These are phyloP conservation scores for Coranthus polyacanthus DNA, from an alignment of 2,797 vertebrate species.

Conservation along the genomic window DNA sequence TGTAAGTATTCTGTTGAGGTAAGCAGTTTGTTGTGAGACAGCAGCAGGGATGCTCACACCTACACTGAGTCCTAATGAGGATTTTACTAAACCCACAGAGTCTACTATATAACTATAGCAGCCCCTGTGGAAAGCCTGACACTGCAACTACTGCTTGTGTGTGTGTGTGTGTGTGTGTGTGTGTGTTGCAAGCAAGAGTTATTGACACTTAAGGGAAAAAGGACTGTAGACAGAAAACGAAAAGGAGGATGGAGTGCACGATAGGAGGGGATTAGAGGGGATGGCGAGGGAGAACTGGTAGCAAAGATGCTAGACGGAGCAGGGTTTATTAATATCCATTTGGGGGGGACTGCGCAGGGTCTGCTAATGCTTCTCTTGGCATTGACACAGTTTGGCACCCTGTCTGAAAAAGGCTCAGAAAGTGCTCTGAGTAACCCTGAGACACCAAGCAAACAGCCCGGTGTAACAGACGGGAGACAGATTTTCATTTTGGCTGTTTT, in stretches of 20 bases:
- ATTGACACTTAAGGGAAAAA: conserved; percentile 74
- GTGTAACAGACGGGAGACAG: conserved; percentile 29
- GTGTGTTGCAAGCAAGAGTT: conserved; percentile 63
- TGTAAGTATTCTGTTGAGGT: conserved; percentile 70
- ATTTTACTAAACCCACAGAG: conserved; percentile 81
- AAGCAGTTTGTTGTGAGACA: conserved; percentile 75
- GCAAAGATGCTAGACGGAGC: conserved; percentile 61
- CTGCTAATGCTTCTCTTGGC: conserved; percentile 81
- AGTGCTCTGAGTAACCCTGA: conserved; percentile 69
- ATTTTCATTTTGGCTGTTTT: conserved; percentile 39
- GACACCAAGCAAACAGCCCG: conserved; percentile 58
- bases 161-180: conserved; percentile 30
- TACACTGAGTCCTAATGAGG: conserved; percentile 80
- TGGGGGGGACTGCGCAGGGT: conserved; percentile 54
- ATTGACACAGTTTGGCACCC: conserved; percentile 74
- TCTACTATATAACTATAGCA: conserved; percentile 76
- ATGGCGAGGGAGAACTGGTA: conserved; percentile 56
- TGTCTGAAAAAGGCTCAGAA: conserved; percentile 70
- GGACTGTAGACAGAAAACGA: conserved; percentile 63
- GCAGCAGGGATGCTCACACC: conserved; percentile 78
- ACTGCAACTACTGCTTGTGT: conserved; percentile 67
- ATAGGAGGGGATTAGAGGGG: conserved; percentile 62
- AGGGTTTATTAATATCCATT: conserved; percentile 82
- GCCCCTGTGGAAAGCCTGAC: conserved; percentile 75
- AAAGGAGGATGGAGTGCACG: conserved; percentile 62